phyloP scores from a whole-genome alignment of 2,888 invertebrate genomes.

The Laothoe populi region DNA sequence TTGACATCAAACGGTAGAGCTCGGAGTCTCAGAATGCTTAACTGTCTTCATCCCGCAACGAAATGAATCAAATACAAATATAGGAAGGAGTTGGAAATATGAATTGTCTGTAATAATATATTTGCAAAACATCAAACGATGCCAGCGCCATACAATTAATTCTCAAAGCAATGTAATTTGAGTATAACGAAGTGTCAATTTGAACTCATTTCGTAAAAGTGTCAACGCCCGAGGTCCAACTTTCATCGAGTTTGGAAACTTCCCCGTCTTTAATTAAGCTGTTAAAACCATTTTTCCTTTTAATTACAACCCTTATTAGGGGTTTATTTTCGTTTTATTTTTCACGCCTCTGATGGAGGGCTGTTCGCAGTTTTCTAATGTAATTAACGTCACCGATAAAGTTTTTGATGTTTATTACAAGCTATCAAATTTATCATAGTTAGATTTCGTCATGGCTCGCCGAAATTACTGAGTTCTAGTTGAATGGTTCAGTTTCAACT shows the following conservation, averaged over 20 bases:
- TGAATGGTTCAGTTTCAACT: no score
- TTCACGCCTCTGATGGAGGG: not conserved
- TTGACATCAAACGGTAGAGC: no score
- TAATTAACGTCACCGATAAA: not conserved
- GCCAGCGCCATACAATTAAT: not conserved
- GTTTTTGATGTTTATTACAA: not conserved
- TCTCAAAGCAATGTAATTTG: constrained; percentile 17
- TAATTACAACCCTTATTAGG: constrained; percentile 23
- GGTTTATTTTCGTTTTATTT: constrained; percentile 19
- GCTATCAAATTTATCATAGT: not conserved
- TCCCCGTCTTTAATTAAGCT: constrained; percentile 19
- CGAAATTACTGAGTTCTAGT: no score
- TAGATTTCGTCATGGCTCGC: not conserved
- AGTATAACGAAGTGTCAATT: constrained; percentile 20
- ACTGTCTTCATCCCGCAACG: no score
- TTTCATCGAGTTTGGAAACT: constrained; percentile 5
- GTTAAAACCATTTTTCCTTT: constrained; percentile 24
- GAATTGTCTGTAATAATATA: not conserved
- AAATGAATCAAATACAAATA: no score
- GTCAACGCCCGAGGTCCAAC: constrained; percentile 9
- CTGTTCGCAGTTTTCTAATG: not conserved
- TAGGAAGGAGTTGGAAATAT: no score
- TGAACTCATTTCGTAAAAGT: constrained; percentile 19
- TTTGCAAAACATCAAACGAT: not conserved
- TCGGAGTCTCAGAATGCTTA: no score